A percentile compares a stretch with the other conserved stretches of the same genome.
phyloP scores from a whole-genome alignment of 2,113 vertebrate genomes.

The Synchiropus splendidus region DNA sequence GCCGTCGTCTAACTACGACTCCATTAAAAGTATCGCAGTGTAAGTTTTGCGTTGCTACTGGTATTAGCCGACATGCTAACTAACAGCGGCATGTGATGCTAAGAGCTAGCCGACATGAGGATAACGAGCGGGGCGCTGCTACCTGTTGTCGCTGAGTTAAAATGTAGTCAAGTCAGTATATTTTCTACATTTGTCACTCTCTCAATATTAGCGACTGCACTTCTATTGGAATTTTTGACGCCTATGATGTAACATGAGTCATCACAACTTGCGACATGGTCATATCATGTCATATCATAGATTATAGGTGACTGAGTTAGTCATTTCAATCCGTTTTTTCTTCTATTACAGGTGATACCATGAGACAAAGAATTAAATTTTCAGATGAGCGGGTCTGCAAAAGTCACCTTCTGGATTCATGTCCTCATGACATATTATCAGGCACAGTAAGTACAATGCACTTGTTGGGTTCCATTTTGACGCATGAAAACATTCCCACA shows the following conservation, averaged over 20 bases:
- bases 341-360: slow-evolving; percentile 79
- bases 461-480: neutral
- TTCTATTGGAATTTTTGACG: neutral
- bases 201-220: neutral
- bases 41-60: slow-evolving; percentile 12
- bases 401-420: slow-evolving; percentile 97
- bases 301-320: too few species aligned
- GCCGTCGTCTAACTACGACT: too few species aligned
- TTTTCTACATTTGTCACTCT: neutral
- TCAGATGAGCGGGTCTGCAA: slow-evolving; percentile 96
- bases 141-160: slow-evolving; percentile 43
- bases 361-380: slow-evolving; percentile 96
- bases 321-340: neutral
- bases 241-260: neutral
- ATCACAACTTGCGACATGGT: neutral
- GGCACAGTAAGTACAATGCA: slow-evolving; percentile 80
- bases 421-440: slow-evolving; percentile 94
- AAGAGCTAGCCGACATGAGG: slow-evolving; percentile 24
- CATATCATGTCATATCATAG: too few species aligned
- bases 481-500: too few species aligned
- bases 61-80: slow-evolving; percentile 13
- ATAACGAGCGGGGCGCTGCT: slow-evolving; percentile 24
- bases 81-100: slow-evolving; percentile 20
- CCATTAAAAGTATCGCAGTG: slow-evolving; percentile 2
- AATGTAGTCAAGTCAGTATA: neutral